phyloP scores from a whole-genome alignment of 2,113 vertebrate species.

The Calonectris borealis region DNA sequence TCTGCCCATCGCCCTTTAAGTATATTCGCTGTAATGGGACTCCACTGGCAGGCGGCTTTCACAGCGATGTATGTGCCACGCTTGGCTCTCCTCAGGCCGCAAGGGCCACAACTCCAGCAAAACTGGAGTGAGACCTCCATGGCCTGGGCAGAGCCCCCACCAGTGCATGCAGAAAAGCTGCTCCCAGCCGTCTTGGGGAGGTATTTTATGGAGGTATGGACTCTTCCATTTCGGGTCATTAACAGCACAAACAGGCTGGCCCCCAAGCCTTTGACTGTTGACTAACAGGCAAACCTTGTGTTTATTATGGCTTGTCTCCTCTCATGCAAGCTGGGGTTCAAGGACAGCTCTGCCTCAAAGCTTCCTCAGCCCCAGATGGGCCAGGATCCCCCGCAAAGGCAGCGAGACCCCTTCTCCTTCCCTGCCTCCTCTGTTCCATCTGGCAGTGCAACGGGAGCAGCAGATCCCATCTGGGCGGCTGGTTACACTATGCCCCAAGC shows the following conservation, averaged over 20 bases:
- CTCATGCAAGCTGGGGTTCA: not conserved
- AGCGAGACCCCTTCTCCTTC: not conserved
- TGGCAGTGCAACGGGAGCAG: not conserved
- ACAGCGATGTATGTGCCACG: not conserved
- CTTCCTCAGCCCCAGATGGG: not conserved
- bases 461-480: not conserved
- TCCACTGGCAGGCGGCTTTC: not conserved
- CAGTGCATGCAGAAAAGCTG: not conserved
- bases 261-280: not conserved
- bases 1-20: not conserved
- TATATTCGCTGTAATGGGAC: not conserved
- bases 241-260: not conserved
- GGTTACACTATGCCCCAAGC: rapidly evolving
- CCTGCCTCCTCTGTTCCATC: not conserved
- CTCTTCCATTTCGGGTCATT: not conserved
- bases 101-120: not conserved
- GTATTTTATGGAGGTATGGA: not conserved
- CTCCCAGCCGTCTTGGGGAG: not conserved
- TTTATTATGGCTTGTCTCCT: not conserved
- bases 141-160: not conserved
- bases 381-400: not conserved
- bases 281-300: not conserved
- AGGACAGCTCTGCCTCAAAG: not conserved
- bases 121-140: not conserved
- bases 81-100: not conserved